A percentile compares a stretch with the other conserved stretches of the same genome.
Evolutionary conservation across 2,113 vertebrate species (phyloP).

Genomic region (Gallinago paraguaiae): DNA sequence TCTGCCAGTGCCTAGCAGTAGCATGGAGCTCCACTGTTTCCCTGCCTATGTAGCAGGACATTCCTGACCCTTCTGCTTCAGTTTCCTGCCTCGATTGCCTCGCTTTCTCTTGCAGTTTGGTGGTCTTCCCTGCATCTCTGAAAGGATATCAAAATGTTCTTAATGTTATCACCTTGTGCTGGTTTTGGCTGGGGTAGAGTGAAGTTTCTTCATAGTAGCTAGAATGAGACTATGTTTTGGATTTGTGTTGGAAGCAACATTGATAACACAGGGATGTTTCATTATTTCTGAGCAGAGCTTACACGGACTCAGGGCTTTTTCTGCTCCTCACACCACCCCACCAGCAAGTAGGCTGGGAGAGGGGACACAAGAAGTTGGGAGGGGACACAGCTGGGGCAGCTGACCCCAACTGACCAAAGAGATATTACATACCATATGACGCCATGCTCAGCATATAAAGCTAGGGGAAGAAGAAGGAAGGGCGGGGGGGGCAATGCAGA

Average conservation of each 20-base stretch:
- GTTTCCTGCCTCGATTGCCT: neutral
- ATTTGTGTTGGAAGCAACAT: neutral
- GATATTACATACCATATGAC: neutral
- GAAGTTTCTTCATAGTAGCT: neutral
- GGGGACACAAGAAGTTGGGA: neutral
- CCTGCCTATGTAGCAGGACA: rapidly evolving
- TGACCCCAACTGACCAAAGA: neutral
- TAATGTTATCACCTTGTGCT: neutral
- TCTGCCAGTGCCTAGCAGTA: rapidly evolving
- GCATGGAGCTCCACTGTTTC: neutral
- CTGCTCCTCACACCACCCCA: neutral
- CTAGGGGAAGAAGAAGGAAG: neutral
- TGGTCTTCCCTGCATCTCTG: neutral
- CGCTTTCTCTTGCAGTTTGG: rapidly evolving
- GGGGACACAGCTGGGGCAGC: neutral
- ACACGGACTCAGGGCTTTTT: neutral
- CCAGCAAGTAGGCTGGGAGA: neutral
- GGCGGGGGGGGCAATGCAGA: neutral
- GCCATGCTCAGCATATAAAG: neutral
- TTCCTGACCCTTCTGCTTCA: neutral
- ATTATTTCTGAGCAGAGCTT: neutral
- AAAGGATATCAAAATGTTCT: neutral
- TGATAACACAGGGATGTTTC: neutral
- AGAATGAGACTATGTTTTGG: neutral
- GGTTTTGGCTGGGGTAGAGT: neutral